Conservation (phyloP, 2,113 vertebrate species). For the Macquaria australasica region DNA sequence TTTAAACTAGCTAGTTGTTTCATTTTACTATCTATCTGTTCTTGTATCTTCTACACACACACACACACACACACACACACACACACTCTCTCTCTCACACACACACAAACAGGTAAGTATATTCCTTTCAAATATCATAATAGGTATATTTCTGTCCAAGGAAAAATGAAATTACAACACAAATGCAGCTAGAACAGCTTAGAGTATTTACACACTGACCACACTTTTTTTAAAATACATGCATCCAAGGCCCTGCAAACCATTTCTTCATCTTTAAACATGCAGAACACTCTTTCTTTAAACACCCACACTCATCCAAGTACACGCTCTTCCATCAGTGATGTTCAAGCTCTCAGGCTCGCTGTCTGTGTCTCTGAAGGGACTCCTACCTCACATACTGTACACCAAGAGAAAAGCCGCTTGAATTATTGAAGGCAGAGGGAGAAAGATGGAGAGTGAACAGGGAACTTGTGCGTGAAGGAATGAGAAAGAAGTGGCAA, state of each 20-base stretch:
- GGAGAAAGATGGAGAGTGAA: conserved; percentile 43
- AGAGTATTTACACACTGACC: conserved; percentile 10
- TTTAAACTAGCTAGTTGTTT: too few species aligned
- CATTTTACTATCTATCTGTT: not conserved
- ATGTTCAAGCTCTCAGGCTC: conserved; percentile 31
- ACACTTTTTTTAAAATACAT: conserved; percentile 2
- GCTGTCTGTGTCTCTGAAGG: conserved; percentile 36
- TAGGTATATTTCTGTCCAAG: not conserved
- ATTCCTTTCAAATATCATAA: not conserved
- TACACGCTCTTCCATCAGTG: conserved; percentile 30
- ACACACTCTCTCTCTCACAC: not conserved
- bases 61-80: not conserved
- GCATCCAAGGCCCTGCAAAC: not conserved
- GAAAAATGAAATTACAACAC: not conserved
- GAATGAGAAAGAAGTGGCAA: conserved; percentile 1
- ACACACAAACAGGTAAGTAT: not conserved
- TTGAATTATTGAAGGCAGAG: conserved; percentile 75
- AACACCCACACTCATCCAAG: not conserved
- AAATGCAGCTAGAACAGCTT: not conserved
- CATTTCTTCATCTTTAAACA: conserved; percentile 39
- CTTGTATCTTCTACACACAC: not conserved
- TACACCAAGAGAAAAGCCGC: conserved; percentile 52
- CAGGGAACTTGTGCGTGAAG: conserved; percentile 41
- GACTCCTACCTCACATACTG: conserved; percentile 40
- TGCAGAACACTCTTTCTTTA: conserved; percentile 15